These are phyloP conservation scores for Saccostrea glomerata DNA, from an alignment of 1,140 invertebrate genomes.

Conservation along the genomic window DNA sequence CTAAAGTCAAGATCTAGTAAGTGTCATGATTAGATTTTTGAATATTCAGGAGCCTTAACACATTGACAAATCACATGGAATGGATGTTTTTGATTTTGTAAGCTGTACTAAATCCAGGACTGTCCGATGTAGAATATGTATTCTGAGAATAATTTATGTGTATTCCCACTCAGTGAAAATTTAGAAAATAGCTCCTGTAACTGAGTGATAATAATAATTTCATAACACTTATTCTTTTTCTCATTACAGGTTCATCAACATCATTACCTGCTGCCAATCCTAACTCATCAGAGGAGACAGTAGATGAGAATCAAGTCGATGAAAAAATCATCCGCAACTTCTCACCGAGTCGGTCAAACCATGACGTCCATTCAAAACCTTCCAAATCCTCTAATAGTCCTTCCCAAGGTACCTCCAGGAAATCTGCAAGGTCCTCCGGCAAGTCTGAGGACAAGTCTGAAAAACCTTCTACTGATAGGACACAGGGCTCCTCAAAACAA, in stretches of 20 bases:
- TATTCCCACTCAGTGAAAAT: no score
- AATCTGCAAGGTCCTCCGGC: constrained; percentile 46
- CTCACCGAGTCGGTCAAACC: constrained; percentile 1
- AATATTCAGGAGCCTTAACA: background rate
- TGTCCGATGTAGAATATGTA: background rate
- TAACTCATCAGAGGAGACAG: background rate
- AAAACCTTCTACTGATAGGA: background rate
- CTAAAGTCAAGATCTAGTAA: constrained; percentile 52
- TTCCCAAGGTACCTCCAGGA: background rate
- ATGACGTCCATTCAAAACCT: background rate
- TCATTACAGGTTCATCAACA: background rate
- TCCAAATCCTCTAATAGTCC: background rate
- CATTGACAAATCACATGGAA: background rate
- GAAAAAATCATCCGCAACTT: constrained; percentile 6
- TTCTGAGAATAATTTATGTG: background rate
- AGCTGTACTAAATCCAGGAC: background rate
- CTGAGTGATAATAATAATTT: background rate
- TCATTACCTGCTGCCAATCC: background rate
- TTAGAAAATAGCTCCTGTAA: no score
- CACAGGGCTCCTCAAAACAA: constrained; percentile 12
- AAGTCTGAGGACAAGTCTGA: constrained; percentile 29
- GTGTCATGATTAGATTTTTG: background rate
- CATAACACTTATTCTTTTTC: background rate
- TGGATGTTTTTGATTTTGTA: background rate
- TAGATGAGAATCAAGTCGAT: background rate